Percentiles rank a stretch among this genome's conserved stretches.
Conservation (phyloP, 2,888 invertebrate species). For the Bembecia ichneumoniformis region DNA sequence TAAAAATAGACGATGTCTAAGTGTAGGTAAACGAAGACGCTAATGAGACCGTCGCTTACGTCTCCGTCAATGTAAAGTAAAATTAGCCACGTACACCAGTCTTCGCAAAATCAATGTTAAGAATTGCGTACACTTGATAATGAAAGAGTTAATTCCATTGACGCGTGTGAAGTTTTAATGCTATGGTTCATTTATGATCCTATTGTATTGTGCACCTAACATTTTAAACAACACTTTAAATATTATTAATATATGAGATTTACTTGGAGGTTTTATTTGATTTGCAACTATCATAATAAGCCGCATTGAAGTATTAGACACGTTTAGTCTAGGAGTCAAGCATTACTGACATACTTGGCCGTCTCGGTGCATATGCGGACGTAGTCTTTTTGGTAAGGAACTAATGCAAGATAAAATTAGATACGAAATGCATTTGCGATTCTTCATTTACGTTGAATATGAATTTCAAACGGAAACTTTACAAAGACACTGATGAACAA, state of each 20-base stretch:
- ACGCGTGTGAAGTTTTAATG: conserved; percentile 8
- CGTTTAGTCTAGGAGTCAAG: conserved; percentile 20
- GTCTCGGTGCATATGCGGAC: conserved; percentile 46
- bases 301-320: too few species aligned
- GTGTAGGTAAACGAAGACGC: conserved; percentile 45
- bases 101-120: conserved; percentile 24
- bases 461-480: too few species aligned
- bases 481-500: too few species aligned
- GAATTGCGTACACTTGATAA: conserved; percentile 10
- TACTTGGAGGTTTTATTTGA: too few species aligned
- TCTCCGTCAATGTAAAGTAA: conserved; percentile 12
- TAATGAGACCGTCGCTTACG: conserved; percentile 35
- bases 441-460: conserved; percentile 12
- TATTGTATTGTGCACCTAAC: neutral
- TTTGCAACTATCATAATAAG: neutral
- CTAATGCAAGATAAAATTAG: conserved; percentile 31
- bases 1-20: conserved; percentile 46
- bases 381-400: conserved; percentile 31
- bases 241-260: too few species aligned
- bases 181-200: neutral
- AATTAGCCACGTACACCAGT: conserved; percentile 35
- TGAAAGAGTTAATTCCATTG: conserved; percentile 9
- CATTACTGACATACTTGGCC: conserved; percentile 44
- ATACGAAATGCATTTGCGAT: conserved; percentile 40
- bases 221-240: too few species aligned